Percentiles rank a stretch among this genome's conserved stretches.
phyloP scores from a whole-genome alignment of 2,797 vertebrate genomes.

The Hafferia zeledoni region DNA sequence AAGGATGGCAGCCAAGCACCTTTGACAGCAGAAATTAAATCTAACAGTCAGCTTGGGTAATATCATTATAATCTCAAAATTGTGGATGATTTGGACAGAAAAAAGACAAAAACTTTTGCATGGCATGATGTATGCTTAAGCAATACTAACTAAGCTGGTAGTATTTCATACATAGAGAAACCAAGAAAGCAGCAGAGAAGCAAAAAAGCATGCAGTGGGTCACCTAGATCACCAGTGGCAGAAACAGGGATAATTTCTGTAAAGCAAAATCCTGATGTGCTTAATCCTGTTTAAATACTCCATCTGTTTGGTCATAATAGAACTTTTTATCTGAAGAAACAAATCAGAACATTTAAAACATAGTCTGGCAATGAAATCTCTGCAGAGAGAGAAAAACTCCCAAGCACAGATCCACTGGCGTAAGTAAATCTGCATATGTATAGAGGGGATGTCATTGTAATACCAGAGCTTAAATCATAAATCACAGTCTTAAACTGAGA shows the following conservation, averaged over 20 bases:
- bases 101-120: background rate
- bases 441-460: background rate
- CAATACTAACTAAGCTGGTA: background rate
- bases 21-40: background rate
- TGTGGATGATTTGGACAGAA: background rate
- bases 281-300: background rate
- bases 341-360: background rate
- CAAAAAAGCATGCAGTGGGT: accelerated
- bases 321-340: background rate
- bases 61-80: background rate
- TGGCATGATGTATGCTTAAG: background rate
- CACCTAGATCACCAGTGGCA: background rate
- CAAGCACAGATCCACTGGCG: background rate
- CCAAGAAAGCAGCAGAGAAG: background rate
- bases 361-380: background rate
- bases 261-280: background rate
- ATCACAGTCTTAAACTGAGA: background rate
- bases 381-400: background rate
- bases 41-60: background rate
- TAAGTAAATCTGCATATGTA: background rate
- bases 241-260: background rate
- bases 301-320: background rate
- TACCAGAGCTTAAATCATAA: background rate
- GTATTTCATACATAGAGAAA: background rate
- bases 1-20: background rate